Percentiles rank a stretch among this genome's conserved stretches.
These are phyloP conservation scores for Malurus cyaneus DNA, from an alignment of 2,113 vertebrate species.

Conservation along the genomic window DNA sequence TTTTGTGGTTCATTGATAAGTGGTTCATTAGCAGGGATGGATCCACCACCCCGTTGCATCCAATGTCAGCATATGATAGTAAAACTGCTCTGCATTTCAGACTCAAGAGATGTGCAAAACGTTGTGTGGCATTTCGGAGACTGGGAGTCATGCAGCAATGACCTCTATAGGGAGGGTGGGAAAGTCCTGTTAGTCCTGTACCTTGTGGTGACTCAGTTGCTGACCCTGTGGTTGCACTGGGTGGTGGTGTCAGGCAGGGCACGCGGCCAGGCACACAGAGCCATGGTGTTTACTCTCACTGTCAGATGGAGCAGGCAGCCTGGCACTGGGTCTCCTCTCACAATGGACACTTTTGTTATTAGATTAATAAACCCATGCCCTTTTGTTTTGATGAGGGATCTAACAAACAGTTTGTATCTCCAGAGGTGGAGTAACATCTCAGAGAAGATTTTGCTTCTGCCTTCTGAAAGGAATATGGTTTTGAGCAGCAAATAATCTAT, in stretches of 20 bases:
- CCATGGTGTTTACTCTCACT: constrained; percentile 5
- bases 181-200: neutral
- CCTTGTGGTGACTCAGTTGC: neutral
- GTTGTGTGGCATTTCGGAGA: neutral
- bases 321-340: constrained; percentile 41
- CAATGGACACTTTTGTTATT: constrained; percentile 52
- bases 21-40: neutral
- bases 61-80: accelerated
- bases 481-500: neutral
- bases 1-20: neutral
- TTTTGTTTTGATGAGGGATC: constrained; percentile 59
- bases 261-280: neutral
- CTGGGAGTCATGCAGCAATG: neutral
- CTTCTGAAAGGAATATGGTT: neutral
- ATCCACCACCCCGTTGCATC: neutral
- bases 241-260: constrained; percentile 47
- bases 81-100: neutral
- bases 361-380: neutral
- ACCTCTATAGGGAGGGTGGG: neutral
- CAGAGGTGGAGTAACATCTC: constrained; percentile 6
- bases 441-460: neutral
- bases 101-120: neutral
- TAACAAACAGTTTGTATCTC: constrained; percentile 45
- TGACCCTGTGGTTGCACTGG: neutral
- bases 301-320: constrained; percentile 52